Evolutionary conservation across 2,797 vertebrate genomes (phyloP).

Genomic region (Sebastes paucispinis): DNA sequence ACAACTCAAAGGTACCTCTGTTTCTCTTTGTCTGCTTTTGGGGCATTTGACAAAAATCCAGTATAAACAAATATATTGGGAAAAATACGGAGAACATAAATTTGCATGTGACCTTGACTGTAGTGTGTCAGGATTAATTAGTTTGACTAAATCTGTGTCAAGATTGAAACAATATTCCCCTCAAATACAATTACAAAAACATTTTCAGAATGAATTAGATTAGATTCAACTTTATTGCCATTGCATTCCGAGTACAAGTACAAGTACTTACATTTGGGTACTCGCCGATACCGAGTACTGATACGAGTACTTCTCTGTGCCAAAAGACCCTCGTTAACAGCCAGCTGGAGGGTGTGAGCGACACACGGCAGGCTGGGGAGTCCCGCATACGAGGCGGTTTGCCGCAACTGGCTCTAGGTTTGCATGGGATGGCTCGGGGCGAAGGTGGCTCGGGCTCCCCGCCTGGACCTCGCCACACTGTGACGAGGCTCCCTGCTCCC

Average conservation of each 20-base stretch:
- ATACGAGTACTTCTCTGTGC: too few species aligned
- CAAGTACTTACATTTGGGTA: too few species aligned
- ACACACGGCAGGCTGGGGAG: too few species aligned
- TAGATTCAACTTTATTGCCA: not conserved
- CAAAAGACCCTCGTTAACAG: too few species aligned
- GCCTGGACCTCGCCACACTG: too few species aligned
- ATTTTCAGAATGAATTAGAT: not conserved
- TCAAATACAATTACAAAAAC: not conserved
- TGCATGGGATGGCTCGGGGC: too few species aligned
- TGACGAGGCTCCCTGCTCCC: too few species aligned
- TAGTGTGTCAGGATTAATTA: not conserved
- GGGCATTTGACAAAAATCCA: not conserved
- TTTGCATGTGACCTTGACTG: not conserved
- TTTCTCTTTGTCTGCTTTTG: not conserved
- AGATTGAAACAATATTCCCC: not conserved
- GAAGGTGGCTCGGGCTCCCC: too few species aligned
- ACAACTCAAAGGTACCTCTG: conserved; percentile 89
- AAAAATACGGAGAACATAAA: not conserved
- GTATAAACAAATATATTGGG: not conserved
- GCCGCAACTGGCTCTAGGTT: too few species aligned
- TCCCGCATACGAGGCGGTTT: too few species aligned
- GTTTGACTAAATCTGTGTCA: not conserved
- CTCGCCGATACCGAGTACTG: too few species aligned
- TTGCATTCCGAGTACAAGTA: not conserved
- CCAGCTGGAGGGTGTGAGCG: too few species aligned